Conservation (phyloP, 2,113 vertebrate genomes). For the Varanus salvator region DNA sequence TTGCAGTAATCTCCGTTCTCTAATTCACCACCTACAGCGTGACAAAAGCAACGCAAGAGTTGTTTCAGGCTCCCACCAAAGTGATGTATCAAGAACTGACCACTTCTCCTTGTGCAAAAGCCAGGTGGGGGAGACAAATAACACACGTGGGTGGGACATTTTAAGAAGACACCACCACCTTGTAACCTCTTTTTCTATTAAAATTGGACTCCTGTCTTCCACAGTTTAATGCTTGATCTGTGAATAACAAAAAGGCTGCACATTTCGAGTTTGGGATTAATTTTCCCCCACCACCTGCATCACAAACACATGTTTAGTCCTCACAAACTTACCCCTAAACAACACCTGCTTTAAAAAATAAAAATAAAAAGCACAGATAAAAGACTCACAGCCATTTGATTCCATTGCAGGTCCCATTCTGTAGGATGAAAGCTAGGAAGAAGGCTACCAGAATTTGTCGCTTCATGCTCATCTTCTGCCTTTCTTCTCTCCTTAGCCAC, state of each 20-base stretch:
- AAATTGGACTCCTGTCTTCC: not conserved
- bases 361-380: no score
- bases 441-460: constrained; percentile 78
- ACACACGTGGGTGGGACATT: not conserved
- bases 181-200: not conserved
- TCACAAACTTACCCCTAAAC: not conserved
- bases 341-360: not conserved
- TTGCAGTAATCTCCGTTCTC: not conserved
- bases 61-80: no score
- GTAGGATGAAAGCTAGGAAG: constrained; percentile 86
- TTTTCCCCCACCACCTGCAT: not conserved
- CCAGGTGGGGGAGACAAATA: not conserved
- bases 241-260: not conserved
- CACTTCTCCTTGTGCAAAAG: not conserved
- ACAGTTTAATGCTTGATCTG: no score
- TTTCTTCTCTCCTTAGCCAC: constrained; percentile 33
- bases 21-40: not conserved
- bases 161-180: not conserved
- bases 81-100: not conserved
- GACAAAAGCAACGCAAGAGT: not conserved
- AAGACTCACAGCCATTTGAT: constrained; percentile 98
- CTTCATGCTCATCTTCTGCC: constrained; percentile 68
- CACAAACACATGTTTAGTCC: not conserved
- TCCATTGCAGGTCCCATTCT: constrained; percentile 88
- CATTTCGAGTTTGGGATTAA: not conserved